A percentile compares a stretch with the other conserved stretches of the same genome.
phyloP scores from a whole-genome alignment of 2,797 vertebrate species.

The Bryconaethiops microstoma region DNA sequence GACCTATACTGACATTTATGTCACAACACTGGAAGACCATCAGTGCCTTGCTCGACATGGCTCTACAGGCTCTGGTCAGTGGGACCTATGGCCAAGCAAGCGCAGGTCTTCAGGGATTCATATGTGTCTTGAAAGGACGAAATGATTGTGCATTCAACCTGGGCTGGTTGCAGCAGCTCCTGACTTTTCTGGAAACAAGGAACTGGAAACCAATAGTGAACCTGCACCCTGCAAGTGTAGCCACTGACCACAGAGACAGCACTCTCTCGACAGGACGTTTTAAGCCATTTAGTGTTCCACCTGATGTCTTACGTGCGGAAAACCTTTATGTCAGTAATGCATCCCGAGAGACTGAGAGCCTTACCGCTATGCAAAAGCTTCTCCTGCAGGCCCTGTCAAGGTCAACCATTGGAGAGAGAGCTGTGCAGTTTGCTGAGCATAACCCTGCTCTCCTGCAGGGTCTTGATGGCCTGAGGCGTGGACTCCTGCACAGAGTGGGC shows the following conservation, averaged over 20 bases:
- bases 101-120: constrained; percentile 80
- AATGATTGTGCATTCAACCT: constrained; percentile 81
- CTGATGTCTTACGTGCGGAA: constrained; percentile 68
- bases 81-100: constrained; percentile 80
- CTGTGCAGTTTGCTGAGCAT: constrained; percentile 66
- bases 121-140: constrained; percentile 81
- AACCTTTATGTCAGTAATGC: constrained; percentile 60
- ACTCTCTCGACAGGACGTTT: constrained; percentile 69
- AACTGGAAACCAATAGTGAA: constrained; percentile 87
- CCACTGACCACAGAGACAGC: constrained; percentile 61
- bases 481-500: constrained; percentile 83
- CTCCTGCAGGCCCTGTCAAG: constrained; percentile 81
- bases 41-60: constrained; percentile 81
- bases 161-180: constrained; percentile 83
- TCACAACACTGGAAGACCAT: constrained; percentile 85
- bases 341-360: constrained; percentile 59
- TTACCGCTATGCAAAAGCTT: constrained; percentile 71
- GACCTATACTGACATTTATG: constrained; percentile 74
- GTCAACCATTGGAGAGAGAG: constrained; percentile 70
- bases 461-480: constrained; percentile 78
- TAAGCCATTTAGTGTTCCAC: constrained; percentile 78
- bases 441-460: constrained; percentile 77
- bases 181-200: constrained; percentile 79
- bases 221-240: constrained; percentile 75
- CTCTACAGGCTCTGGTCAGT: constrained; percentile 82